Percentiles rank a stretch among this genome's conserved stretches.
These are phyloP conservation scores for Drosophila rhopaloa DNA, from an alignment of 1,140 invertebrate species.

Conservation along the genomic window DNA sequence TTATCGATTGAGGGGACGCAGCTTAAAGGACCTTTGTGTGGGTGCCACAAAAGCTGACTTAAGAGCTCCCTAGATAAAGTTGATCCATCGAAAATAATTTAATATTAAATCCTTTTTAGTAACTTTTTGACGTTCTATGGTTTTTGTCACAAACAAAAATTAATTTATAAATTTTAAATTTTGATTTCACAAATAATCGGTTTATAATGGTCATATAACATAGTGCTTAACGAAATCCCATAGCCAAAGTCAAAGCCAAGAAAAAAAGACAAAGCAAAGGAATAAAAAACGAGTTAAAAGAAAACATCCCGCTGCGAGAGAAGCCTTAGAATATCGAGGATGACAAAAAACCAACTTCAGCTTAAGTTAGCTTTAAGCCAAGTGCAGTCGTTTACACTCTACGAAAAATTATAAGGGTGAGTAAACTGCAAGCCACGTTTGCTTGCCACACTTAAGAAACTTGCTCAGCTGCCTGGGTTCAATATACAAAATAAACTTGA, in stretches of 20 bases:
- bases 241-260: slow-evolving; percentile 5
- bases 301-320: slow-evolving; percentile 44
- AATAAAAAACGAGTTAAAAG: slow-evolving; percentile 17
- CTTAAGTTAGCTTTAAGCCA: slow-evolving; percentile 52
- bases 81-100: not conserved
- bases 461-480: slow-evolving; percentile 34
- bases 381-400: slow-evolving; percentile 40
- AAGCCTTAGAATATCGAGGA: slow-evolving; percentile 42
- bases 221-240: not conserved
- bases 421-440: not conserved
- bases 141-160: not conserved
- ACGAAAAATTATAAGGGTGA: not conserved
- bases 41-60: not conserved
- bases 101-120: not conserved
- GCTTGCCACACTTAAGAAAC: slow-evolving; percentile 23
- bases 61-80: not conserved
- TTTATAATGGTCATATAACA: not conserved
- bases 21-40: not conserved
- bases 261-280: not conserved
- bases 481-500: slow-evolving; percentile 70
- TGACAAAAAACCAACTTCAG: slow-evolving; percentile 16
- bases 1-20: slow-evolving; percentile 56
- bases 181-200: not conserved
- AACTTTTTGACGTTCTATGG: not conserved
- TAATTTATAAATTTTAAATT: not conserved